phyloP scores from a whole-genome alignment of 64 coral and sea anemone genomes.

The Cladopsammia gracilis region DNA sequence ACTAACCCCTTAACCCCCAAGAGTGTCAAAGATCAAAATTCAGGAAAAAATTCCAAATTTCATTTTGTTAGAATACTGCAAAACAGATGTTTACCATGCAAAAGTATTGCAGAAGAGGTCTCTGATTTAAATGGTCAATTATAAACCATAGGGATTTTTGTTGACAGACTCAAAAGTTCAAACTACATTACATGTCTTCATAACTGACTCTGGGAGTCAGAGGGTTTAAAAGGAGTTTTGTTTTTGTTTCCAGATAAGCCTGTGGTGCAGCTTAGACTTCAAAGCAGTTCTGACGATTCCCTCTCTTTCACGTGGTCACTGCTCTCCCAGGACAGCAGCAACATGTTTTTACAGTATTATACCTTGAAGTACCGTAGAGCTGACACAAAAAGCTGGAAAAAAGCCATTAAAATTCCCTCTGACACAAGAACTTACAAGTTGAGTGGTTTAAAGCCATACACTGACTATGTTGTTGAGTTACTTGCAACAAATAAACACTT shows the following conservation, averaged over 20 bases:
- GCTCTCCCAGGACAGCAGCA: neutral
- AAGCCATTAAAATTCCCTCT: neutral
- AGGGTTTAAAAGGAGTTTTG: no score
- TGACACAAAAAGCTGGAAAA: neutral
- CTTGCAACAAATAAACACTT: slow-evolving; percentile 59
- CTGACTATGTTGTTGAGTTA: slow-evolving; percentile 30
- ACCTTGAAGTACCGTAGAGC: slow-evolving; percentile 6
- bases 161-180: no score
- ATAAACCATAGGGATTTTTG: no score
- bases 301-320: neutral
- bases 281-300: neutral
- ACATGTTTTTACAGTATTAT: neutral
- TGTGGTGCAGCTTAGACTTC: neutral
- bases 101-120: no score
- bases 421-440: neutral
- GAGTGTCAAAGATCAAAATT: no score
- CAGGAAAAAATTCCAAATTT: no score
- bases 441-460: slow-evolving; percentile 36
- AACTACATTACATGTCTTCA: no score
- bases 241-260: slow-evolving; percentile 12
- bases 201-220: neutral
- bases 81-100: no score
- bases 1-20: no score
- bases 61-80: no score
- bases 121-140: no score